Evolutionary conservation across 2,888 invertebrate genomes (phyloP).

Genomic region (Mechanitis mazaeus): DNA sequence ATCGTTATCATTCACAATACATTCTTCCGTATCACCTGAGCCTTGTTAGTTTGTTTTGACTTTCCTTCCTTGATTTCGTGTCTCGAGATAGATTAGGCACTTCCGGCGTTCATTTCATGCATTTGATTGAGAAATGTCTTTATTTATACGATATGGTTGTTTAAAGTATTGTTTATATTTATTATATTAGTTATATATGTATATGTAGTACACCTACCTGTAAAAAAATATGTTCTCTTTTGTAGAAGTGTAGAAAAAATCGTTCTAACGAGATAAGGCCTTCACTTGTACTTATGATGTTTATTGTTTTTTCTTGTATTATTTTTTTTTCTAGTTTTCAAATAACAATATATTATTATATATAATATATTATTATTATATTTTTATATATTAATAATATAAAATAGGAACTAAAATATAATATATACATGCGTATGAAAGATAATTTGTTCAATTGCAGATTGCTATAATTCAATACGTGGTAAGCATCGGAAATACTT

Average conservation of each 20-base stretch:
- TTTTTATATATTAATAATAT: not conserved
- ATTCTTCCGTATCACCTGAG: conserved; percentile 21
- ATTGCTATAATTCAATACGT: conserved; percentile 60
- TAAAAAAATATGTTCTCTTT: too few species aligned
- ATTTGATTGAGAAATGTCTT: not conserved
- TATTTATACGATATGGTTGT: too few species aligned
- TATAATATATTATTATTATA: not conserved
- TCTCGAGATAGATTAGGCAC: conserved; percentile 13
- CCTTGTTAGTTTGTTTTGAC: conserved; percentile 17
- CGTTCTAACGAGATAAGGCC: too few species aligned
- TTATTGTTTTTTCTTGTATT: too few species aligned
- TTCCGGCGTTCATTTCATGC: not conserved
- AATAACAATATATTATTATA: not conserved
- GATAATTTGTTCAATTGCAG: conserved; percentile 42
- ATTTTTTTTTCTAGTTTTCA: too few species aligned
- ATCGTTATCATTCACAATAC: conserved; percentile 19
- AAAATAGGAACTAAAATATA: conserved; percentile 11
- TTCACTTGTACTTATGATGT: too few species aligned
- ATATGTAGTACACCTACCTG: too few species aligned
- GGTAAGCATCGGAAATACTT: conserved; percentile 48
- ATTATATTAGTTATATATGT: too few species aligned
- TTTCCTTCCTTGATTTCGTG: conserved; percentile 22
- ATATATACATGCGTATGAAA: conserved; percentile 43
- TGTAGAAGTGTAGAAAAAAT: too few species aligned
- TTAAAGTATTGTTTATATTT: too few species aligned